Conservation (phyloP, 2,888 invertebrate genomes). For the Melieria omissa region DNA sequence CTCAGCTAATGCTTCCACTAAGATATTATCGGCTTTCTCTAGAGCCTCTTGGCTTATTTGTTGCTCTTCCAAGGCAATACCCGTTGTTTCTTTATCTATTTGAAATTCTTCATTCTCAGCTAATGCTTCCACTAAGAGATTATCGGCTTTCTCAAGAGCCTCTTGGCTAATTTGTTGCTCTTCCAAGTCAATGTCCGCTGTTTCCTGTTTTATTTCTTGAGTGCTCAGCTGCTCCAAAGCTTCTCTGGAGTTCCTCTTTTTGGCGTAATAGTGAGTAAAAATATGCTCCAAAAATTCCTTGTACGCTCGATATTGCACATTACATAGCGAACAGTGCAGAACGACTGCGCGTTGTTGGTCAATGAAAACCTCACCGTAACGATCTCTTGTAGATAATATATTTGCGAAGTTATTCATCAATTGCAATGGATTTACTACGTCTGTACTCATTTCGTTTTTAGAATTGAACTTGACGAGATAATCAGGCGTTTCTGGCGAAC, state of each 20-base stretch:
- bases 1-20: constrained; percentile 4
- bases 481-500: too few relatives aligned
- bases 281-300: constrained; percentile 15
- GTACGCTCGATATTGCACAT: constrained; percentile 12
- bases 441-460: too few relatives aligned
- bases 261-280: neutral
- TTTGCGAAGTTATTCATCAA: constrained; percentile 3
- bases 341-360: constrained; percentile 10
- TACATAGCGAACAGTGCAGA: constrained; percentile 23
- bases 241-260: neutral
- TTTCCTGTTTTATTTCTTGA: neutral
- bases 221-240: neutral
- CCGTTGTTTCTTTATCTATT: neutral
- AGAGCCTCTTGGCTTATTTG: neutral
- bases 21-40: constrained; percentile 8
- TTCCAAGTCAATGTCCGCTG: constrained; percentile 5
- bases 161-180: neutral
- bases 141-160: constrained; percentile 10
- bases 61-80: neutral
- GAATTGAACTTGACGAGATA: too few relatives aligned
- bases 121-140: neutral
- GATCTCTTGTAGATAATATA: neutral
- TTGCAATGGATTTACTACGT: neutral
- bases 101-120: constrained; percentile 10
- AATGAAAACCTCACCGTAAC: constrained; percentile 24